Base-by-base conservation (phyloP, 2,113 vertebrate species). In the Cyprinodon tularosa region DNA sequence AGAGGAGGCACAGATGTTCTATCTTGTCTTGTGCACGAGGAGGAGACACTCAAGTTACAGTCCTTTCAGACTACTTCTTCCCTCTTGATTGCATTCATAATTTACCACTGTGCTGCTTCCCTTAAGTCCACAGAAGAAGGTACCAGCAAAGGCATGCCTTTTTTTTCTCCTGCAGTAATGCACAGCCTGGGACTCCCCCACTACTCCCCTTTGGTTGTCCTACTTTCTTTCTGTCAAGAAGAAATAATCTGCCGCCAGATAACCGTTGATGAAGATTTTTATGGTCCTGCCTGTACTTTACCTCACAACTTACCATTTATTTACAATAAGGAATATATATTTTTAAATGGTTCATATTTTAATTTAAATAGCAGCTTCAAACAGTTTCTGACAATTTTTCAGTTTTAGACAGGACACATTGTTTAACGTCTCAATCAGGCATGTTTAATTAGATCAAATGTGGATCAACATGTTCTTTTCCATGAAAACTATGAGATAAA, bases 81-180 rank as follows among this genome's bases (percentile, higher is more conserved):
- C 71, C 47, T 65, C 84, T 83, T 59, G 11, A 1, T 80, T 79
- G 68, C 75, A 90, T 90, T 86, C 76, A 89, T 87, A 79, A 89
- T 87, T 85, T 53, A 90, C 71, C 61, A 67, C 59, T 65, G 40
- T 65, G 48, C 20, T 72, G 66, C 60, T 86, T 80, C 80, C 29
- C 67, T 71, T 77, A 66, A 81, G 64, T 78, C 74, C 22, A 37
- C 68, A 66, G 60, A 50, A 29, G 65, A 72, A 57, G 45, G 68
- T 76, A 69, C 12, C 42, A 76, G 73, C 66, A 4, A n/a, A 73
- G 29, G 36, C 62, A 39, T 67, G 39, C 37, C 67, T 77, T 77
- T 63, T n/a, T 61, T 50, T 67, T 3, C 38, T 68, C 67, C 2
- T 38, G 36, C n/a, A 11, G 79, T 76, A 69, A 80, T 11, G 47